Evolutionary conservation across 2,888 invertebrate species (phyloP).

Genomic region (Cybosia mesomella): DNA sequence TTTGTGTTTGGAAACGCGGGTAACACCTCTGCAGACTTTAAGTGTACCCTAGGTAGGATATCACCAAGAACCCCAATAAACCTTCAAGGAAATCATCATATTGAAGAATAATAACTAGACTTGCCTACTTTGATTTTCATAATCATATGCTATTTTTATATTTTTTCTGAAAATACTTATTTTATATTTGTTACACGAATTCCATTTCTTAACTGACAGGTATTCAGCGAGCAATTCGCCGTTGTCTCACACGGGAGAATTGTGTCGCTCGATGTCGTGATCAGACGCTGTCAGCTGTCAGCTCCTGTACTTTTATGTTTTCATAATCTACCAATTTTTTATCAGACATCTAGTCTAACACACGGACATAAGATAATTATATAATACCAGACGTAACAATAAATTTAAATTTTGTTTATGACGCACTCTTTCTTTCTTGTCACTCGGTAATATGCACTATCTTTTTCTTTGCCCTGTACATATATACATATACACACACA

Average conservation of each 20-base stretch:
- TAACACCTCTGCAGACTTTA: background rate
- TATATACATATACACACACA: no score
- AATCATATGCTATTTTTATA: background rate
- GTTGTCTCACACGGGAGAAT: background rate
- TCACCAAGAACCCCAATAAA: background rate
- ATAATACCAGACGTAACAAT: no score
- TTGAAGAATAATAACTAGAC: background rate
- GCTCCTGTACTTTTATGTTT: background rate
- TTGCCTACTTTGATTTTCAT: background rate
- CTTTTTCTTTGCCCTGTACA: no score
- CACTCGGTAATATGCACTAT: no score
- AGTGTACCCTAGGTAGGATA: background rate
- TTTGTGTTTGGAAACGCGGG: no score
- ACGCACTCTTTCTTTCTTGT: no score
- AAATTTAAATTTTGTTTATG: no score
- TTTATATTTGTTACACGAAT: conserved; percentile 4
- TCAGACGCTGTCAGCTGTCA: background rate
- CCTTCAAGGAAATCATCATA: background rate
- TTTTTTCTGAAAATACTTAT: background rate
- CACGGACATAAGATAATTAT: background rate
- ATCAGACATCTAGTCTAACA: background rate
- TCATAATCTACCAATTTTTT: background rate
- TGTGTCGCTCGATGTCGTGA: background rate
- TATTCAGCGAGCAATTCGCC: conserved; percentile 4
- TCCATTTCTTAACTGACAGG: conserved; percentile 4